A percentile compares a stretch with the other conserved stretches of the same genome.
These are phyloP conservation scores for Forbesichthys papilliferus DNA, from an alignment of 2,113 vertebrate species.

Conservation along the genomic window DNA sequence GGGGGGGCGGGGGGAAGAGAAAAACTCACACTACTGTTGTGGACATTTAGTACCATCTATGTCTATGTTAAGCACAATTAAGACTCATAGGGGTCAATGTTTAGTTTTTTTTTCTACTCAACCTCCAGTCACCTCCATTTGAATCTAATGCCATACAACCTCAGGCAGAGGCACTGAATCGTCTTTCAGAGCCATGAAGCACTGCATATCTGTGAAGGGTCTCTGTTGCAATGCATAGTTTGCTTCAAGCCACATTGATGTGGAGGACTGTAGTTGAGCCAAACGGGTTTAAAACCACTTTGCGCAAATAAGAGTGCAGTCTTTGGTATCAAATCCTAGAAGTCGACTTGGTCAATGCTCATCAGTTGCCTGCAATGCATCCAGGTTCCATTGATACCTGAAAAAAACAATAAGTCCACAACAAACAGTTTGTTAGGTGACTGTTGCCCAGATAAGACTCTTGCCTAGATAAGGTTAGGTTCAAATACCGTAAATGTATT, in stretches of 20 bases:
- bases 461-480: neutral
- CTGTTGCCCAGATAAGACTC: neutral
- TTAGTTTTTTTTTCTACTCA: conserved; percentile 18
- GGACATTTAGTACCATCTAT: conserved; percentile 35
- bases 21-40: neutral
- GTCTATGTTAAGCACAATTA: conserved; percentile 23
- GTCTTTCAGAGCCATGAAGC: conserved; percentile 47
- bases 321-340: conserved; percentile 34
- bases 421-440: neutral
- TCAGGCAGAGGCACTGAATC: conserved; percentile 42
- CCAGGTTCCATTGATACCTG: conserved; percentile 31
- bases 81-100: neutral
- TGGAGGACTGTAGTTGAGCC: conserved; percentile 35
- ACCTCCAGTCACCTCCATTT: conserved; percentile 15
- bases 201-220: conserved; percentile 50
- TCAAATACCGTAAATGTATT: neutral
- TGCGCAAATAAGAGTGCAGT: conserved; percentile 40
- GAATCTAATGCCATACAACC: conserved; percentile 36
- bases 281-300: conserved; percentile 33
- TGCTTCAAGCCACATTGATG: conserved; percentile 34
- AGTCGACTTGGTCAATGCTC: conserved; percentile 34
- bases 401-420: conserved; percentile 19
- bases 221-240: conserved; percentile 43
- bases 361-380: conserved; percentile 64
- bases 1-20: neutral